These are phyloP conservation scores for Dinocampus coccinellae DNA, from an alignment of 2,888 invertebrate genomes.

Conservation along the genomic window DNA sequence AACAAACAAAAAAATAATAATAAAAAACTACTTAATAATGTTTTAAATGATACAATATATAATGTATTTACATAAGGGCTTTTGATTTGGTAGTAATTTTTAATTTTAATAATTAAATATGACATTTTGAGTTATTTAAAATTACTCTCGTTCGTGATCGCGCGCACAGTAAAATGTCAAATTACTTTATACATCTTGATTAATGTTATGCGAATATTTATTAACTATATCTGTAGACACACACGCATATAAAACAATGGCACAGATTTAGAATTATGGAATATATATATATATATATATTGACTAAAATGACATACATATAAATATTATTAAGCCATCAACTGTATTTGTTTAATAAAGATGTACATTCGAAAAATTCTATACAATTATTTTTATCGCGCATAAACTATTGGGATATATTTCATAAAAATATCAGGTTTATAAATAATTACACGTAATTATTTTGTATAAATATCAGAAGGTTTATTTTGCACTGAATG, in stretches of 20 bases:
- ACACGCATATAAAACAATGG: conserved; percentile 67
- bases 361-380: conserved; percentile 68
- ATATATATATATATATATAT: conserved; percentile 64
- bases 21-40: too few species aligned
- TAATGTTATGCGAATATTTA: conserved; percentile 28
- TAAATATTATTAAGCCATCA: conserved; percentile 69
- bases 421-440: not conserved
- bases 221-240: conserved; percentile 51
- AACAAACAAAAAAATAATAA: conserved; percentile 7
- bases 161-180: conserved; percentile 64
- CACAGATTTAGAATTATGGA: conserved; percentile 68
- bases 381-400: conserved; percentile 25
- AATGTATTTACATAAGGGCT: conserved; percentile 25
- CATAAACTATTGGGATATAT: not conserved
- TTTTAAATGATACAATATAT: conserved; percentile 15
- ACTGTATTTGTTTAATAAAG: conserved; percentile 71
- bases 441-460: not conserved
- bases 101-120: conserved; percentile 40
- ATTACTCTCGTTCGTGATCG: conserved; percentile 59
- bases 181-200: conserved; percentile 56
- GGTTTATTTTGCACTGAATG: conserved; percentile 1
- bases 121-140: conserved; percentile 63
- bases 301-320: conserved; percentile 57
- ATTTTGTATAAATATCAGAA: conserved; percentile 20
- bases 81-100: conserved; percentile 9